A percentile compares a stretch with the other conserved stretches of the same genome.
Evolutionary conservation across 2,113 vertebrate species (phyloP).

Genomic region (Panurus biarmicus): DNA sequence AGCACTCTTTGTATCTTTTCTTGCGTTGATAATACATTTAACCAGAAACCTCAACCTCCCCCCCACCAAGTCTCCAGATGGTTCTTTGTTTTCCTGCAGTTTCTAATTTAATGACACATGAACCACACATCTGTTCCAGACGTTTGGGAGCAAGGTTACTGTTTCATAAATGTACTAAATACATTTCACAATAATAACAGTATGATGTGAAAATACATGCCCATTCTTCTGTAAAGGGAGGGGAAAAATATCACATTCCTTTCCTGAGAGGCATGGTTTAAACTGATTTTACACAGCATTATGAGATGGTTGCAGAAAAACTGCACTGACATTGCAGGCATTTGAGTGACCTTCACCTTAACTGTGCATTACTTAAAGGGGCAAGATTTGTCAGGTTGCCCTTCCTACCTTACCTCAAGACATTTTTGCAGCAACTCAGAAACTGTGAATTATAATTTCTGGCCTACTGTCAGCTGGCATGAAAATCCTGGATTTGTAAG

Average conservation of each 20-base stretch:
- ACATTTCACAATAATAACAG: background rate
- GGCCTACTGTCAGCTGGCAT: background rate
- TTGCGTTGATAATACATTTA: background rate
- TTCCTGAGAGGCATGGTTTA: background rate
- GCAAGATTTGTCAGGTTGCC: background rate
- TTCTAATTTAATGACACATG: constrained; percentile 31
- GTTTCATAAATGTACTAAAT: background rate
- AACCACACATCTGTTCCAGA: background rate
- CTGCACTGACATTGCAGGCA: background rate
- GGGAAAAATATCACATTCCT: background rate
- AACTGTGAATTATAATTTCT: background rate
- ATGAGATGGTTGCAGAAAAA: background rate
- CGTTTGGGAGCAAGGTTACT: background rate
- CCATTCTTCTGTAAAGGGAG: background rate
- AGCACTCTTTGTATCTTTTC: background rate
- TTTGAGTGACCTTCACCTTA: background rate
- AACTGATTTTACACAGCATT: background rate
- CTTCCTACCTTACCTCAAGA: background rate
- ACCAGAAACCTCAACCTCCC: background rate
- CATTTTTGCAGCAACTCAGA: background rate
- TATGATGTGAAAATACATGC: background rate
- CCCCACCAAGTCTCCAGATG: constrained; percentile 19
- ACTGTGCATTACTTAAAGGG: background rate
- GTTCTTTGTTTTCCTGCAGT: constrained; percentile 45
- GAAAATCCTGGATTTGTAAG: background rate